Base-by-base conservation (phyloP, 2,888 invertebrate species). In the Myathropa florea region DNA sequence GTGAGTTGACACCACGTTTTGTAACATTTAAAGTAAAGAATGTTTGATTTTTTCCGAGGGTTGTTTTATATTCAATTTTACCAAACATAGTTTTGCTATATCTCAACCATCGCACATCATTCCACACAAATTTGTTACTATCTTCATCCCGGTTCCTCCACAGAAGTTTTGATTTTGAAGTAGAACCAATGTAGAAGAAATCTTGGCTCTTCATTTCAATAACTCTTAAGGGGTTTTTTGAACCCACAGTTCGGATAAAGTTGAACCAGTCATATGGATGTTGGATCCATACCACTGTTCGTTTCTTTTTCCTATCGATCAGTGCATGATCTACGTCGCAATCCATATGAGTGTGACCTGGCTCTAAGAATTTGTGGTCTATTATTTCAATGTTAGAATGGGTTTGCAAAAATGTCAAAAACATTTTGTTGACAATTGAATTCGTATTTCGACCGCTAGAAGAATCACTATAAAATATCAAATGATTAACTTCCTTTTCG, bases 381-480 rank as follows among this genome's bases (percentile, higher is more conserved):
- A 81, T 83, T 26, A 68, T 88, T 83, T 87, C n/a, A n/a, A n/a
- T n/a, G n/a, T n/a, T n/a, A n/a, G n/a, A n/a, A n/a, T n/a, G n/a
- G n/a, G n/a, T n/a, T n/a, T n/a, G n/a, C n/a, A n/a, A n/a, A n/a
- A n/a, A n/a, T n/a, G n/a, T n/a, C n/a, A n/a, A n/a, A n/a, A n/a
- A n/a, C n/a, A n/a, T n/a, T n/a, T n/a, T n/a, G n/a, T n/a, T n/a
- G n/a, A n/a, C n/a, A n/a, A n/a, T n/a, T n/a, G n/a, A n/a, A n/a
- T n/a, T n/a, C n/a, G n/a, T n/a, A n/a, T n/a, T n/a, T n/a, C n/a
- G 82, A 55, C 77, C 79, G 28, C 64, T 23, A 76, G 78, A 87
- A 28, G 71, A 86, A 80, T 83, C 85, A 65, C 84, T 83, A 64
- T 88, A 87, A 83, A 82, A 87, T 55, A 83, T 81, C 61, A 61